Evolutionary conservation across 2,113 vertebrate species (phyloP), one percentile per base, ranked within the genome.

Genomic region (Catharus minimus): DNA sequence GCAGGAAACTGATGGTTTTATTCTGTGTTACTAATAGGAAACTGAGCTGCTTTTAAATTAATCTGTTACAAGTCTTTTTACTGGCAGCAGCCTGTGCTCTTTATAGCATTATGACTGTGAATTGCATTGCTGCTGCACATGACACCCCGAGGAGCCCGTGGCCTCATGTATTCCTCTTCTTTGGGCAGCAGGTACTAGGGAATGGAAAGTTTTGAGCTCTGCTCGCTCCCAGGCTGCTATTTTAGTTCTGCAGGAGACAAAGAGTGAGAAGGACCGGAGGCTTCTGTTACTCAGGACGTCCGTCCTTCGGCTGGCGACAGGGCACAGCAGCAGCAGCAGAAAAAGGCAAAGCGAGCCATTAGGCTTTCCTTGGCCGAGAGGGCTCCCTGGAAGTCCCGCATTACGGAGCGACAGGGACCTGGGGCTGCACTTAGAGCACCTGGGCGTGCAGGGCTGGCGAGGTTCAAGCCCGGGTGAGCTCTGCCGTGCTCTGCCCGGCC

Each of bases 141-240:
- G 39, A 60, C 44, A 27, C 38, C 52, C 55, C 3, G 17, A 86
- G 81, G 43, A 90, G 44, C 82, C 61, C 8, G 0, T 13, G 23
- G 83, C 84, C 82, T 93, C 44, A 1, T 47, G n/a, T 6, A 3
- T 81, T 77, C 38, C 68, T 52, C 23, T 64, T 57, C 71, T 82
- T 92, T 38, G 84, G 77, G 85, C 82, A 30, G 52, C 66, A 77
- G 46, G 30, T 58, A 33, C 47, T 1, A 9, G 58, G 38, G 67
- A 91, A 66, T 68, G 84, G 83, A 71, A 91, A 92, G 82, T 92
- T 94, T 68, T 67, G 89, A 92, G 92, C 66, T 82, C 67, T 6
- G 3, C 46, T 86, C 61, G 66, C 65, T 92, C 68, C 46, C 64
- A 36, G 74, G 88, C 85, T 89, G 74, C 83, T 96, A 19, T 94